Conservation (phyloP, 2,888 invertebrate species). For the Dusona sp. region DNA sequence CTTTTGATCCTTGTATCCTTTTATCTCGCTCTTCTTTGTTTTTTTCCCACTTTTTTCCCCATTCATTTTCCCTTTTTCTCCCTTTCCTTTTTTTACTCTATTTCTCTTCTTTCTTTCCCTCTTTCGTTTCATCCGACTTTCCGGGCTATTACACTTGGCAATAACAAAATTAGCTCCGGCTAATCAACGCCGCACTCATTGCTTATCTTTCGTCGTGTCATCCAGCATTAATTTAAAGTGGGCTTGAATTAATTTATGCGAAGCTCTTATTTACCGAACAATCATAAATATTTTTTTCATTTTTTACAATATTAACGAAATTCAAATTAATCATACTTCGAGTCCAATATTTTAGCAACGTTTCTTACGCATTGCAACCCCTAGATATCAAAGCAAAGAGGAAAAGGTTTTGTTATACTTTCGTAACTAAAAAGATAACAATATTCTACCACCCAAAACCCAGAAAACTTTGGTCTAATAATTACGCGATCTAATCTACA, state of each 20-base stretch:
- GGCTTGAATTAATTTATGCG: background rate
- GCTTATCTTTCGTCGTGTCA: background rate
- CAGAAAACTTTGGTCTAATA: no score
- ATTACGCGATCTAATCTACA: no score
- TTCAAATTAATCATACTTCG: background rate
- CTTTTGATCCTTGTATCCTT: conserved; percentile 10
- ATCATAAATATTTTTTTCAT: background rate
- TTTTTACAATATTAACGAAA: background rate
- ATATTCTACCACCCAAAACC: no score
- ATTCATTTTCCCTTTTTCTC: background rate
- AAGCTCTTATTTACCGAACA: background rate
- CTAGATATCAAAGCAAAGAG: background rate
- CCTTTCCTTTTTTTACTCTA: background rate
- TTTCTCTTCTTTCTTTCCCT: conserved; percentile 30
- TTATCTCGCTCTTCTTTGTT: background rate
- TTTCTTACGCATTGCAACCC: background rate
- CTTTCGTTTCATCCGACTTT: conserved; percentile 28
- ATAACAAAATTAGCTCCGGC: conserved; percentile 66
- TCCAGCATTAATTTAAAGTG: background rate
- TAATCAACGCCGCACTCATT: conserved; percentile 51
- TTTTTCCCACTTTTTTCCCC: background rate
- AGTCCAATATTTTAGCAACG: background rate
- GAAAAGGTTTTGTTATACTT: no score
- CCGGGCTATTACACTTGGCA: conserved; percentile 34
- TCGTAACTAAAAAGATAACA: no score